Evolutionary conservation across 2,888 invertebrate genomes (phyloP).

Genomic region (Sphecodes monilicornis): DNA sequence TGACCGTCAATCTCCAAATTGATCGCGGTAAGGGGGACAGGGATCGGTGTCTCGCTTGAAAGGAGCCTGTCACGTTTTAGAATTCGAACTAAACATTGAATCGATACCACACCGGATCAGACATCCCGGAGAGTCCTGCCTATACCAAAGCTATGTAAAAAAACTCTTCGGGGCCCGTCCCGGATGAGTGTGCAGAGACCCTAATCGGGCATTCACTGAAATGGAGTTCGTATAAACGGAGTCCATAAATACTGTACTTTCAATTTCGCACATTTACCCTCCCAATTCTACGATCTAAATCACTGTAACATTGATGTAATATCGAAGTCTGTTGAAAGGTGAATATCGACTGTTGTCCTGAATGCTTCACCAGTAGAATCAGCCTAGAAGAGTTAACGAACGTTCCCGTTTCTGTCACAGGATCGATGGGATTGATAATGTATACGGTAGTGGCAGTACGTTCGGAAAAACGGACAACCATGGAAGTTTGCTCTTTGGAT

Average conservation of each 20-base stretch:
- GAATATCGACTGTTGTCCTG: not conserved
- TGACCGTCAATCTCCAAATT: slow-evolving; percentile 76
- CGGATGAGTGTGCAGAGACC: no score
- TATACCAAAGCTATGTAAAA: no score
- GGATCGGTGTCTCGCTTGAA: not conserved
- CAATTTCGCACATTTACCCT: no score
- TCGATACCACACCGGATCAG: no score
- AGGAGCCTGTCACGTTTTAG: slow-evolving; percentile 19
- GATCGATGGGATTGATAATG: not conserved
- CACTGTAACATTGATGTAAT: not conserved
- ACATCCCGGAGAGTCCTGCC: no score
- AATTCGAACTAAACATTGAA: not conserved
- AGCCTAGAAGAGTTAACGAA: not conserved
- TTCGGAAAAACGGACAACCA: slow-evolving; percentile 1
- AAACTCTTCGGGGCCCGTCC: no score
- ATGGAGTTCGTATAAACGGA: no score
- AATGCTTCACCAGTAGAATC: not conserved
- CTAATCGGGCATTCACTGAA: no score
- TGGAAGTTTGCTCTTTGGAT: slow-evolving; percentile 14
- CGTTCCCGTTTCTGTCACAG: not conserved
- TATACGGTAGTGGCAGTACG: no score
- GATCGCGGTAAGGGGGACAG: slow-evolving; percentile 56
- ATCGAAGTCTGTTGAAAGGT: not conserved
- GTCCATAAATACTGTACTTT: no score
- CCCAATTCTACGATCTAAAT: not conserved